These are phyloP conservation scores for Scarus forsteni DNA, from an alignment of 2,797 vertebrate species.

Conservation along the genomic window DNA sequence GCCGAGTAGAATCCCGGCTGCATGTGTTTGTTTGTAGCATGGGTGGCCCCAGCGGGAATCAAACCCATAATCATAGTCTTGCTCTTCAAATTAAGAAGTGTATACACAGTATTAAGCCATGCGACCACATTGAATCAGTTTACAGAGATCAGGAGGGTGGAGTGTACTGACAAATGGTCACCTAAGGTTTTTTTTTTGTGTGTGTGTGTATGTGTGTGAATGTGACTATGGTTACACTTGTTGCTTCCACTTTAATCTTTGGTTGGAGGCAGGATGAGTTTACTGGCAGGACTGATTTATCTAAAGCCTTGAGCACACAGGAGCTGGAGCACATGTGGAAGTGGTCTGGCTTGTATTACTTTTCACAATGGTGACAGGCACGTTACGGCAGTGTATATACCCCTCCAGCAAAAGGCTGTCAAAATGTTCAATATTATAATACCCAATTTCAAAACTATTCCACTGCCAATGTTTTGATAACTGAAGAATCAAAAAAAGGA, in stretches of 20 bases:
- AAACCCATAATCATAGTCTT: constrained; percentile 71
- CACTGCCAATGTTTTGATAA: too few species aligned
- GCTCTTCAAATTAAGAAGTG: constrained; percentile 68
- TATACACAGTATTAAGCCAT: constrained; percentile 70
- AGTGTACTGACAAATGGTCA: constrained; percentile 46
- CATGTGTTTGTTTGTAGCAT: constrained; percentile 74
- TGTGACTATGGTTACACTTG: constrained; percentile 45
- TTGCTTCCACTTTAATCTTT: constrained; percentile 28
- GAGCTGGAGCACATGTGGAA: constrained; percentile 46
- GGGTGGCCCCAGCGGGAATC: constrained; percentile 74
- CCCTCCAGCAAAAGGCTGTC: not conserved
- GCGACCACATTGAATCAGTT: constrained; percentile 68
- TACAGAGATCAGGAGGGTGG: constrained; percentile 44
- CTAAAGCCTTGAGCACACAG: constrained; percentile 13
- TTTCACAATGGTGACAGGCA: constrained; percentile 13
- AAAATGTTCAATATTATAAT: not conserved
- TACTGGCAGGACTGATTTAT: constrained; percentile 30
- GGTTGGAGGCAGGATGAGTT: constrained; percentile 30
- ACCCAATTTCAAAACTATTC: too few species aligned
- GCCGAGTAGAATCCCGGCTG: constrained; percentile 48
- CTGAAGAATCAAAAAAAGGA: too few species aligned
- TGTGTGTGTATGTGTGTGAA: constrained; percentile 34
- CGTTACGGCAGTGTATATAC: too few species aligned
- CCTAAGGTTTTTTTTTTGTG: constrained; percentile 26
- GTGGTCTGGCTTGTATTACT: constrained; percentile 17